Evolutionary conservation across 2,888 invertebrate species (phyloP).

Genomic region (Eupeodes latifasciatus): DNA sequence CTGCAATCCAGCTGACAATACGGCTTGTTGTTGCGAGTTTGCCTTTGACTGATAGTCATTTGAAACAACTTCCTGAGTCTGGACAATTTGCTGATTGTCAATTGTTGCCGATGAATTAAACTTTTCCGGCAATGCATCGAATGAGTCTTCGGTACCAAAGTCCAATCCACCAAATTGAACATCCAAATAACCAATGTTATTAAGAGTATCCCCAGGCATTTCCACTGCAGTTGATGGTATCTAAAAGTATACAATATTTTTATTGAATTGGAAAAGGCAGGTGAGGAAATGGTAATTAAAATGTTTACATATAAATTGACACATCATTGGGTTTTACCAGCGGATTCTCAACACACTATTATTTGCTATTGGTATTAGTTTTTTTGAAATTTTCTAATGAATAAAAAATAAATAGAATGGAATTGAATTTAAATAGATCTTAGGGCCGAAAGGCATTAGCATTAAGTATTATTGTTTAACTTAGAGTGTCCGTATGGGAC

Average conservation of each 20-base stretch:
- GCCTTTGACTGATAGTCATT: constrained; percentile 83
- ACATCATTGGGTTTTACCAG: no score
- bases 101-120: constrained; percentile 82
- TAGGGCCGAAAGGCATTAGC: no score
- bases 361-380: no score
- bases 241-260: constrained; percentile 83
- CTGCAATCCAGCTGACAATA: constrained; percentile 81
- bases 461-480: no score
- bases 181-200: constrained; percentile 91
- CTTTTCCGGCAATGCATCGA: constrained; percentile 83
- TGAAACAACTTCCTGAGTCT: constrained; percentile 79
- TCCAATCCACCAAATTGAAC: constrained; percentile 97
- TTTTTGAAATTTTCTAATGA: no score
- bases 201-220: constrained; percentile 95
- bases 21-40: constrained; percentile 77
- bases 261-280: no score
- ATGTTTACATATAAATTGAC: no score
- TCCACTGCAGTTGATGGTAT: constrained; percentile 97
- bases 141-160: constrained; percentile 86
- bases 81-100: constrained; percentile 81
- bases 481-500: no score
- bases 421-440: no score
- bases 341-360: no score
- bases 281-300: no score
- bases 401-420: no score